Percentiles rank a stretch among this genome's conserved stretches.
These are phyloP conservation scores for Fissipunctia ypsillon DNA, from an alignment of 2,888 invertebrate genomes.

Conservation along the genomic window DNA sequence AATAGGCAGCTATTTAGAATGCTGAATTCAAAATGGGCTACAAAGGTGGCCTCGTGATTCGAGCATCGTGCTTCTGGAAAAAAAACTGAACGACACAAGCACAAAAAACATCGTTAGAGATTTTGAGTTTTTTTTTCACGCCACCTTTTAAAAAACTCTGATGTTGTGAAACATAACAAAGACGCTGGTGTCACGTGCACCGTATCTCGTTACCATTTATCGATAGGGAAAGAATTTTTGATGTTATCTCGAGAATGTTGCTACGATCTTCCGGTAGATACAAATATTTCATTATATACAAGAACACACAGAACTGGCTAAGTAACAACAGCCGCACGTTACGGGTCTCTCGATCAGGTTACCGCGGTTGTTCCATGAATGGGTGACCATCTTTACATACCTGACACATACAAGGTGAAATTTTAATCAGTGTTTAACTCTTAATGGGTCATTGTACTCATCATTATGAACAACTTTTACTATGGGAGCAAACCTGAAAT, in stretches of 20 bases:
- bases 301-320: conserved; percentile 11
- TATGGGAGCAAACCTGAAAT: too few species aligned
- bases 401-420: too few species aligned
- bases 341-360: too few species aligned
- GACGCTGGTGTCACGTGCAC: conserved; percentile 42
- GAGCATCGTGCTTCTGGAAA: conserved; percentile 1
- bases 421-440: too few species aligned
- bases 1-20: background rate
- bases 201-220: conserved; percentile 54
- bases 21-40: background rate
- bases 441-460: too few species aligned
- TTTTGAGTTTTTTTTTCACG: conserved; percentile 3
- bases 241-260: conserved; percentile 40
- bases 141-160: conserved; percentile 4
- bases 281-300: conserved; percentile 25
- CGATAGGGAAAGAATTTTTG: conserved; percentile 41
- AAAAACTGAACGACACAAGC: too few species aligned
- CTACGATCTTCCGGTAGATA: conserved; percentile 29
- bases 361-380: too few species aligned
- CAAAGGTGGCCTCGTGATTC: background rate
- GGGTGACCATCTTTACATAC: too few species aligned
- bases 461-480: too few species aligned
- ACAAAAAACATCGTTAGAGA: conserved; percentile 15
- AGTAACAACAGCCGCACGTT: too few species aligned
- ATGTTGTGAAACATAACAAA: conserved; percentile 36